Percentiles rank a stretch among this genome's conserved stretches.
These are phyloP conservation scores for Ophioninae sp. DNA, from an alignment of 2,888 invertebrate species.

Conservation along the genomic window DNA sequence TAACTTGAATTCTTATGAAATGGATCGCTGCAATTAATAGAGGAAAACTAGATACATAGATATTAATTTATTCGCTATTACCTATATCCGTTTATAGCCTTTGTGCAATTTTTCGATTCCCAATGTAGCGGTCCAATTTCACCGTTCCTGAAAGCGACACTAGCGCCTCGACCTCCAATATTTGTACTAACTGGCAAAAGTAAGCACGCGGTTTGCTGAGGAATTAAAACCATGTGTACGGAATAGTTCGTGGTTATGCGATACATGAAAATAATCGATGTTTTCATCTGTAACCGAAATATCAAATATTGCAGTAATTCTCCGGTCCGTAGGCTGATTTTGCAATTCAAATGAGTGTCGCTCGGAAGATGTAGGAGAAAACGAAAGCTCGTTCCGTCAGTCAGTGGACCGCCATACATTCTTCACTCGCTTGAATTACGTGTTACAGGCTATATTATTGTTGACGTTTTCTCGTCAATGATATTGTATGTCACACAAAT, in stretches of 20 bases:
- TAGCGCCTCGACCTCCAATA: background rate
- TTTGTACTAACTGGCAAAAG: background rate
- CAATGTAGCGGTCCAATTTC: background rate
- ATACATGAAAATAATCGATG: constrained; percentile 21
- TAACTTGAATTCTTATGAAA: no score
- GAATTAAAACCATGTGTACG: background rate
- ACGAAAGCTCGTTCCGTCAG: background rate
- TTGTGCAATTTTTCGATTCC: background rate
- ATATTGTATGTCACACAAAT: background rate
- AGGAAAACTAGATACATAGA: no score
- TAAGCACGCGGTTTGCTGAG: background rate
- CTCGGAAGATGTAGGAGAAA: constrained; percentile 4
- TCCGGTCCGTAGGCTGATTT: constrained; percentile 15
- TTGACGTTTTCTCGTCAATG: background rate
- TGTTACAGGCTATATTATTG: background rate
- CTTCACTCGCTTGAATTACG: background rate
- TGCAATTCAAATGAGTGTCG: constrained; percentile 23
- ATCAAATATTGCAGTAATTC: constrained; percentile 30
- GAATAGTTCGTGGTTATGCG: constrained; percentile 13
- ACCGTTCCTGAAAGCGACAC: background rate
- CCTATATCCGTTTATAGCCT: background rate
- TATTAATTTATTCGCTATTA: background rate
- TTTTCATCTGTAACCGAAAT: constrained; percentile 22
- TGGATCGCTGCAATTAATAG: no score
- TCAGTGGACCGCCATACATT: background rate